Evolutionary conservation across 2,113 vertebrate species (phyloP).

Genomic region (Centropus bengalensis): DNA sequence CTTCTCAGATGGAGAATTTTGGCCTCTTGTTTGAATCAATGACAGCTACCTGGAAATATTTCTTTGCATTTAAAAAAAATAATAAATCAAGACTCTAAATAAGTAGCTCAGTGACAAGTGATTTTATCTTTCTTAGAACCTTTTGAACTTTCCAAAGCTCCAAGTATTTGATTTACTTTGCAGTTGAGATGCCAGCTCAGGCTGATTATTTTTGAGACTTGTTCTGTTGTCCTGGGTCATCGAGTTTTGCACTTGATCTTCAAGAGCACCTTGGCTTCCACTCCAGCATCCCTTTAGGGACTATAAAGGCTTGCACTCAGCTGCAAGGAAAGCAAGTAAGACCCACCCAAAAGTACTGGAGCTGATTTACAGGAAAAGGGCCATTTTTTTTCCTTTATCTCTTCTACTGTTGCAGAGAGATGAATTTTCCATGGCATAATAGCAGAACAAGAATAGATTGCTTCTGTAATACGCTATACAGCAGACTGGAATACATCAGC

Average conservation of each 20-base stretch:
- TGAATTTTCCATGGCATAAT: slow-evolving; percentile 62
- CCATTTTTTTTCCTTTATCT: slow-evolving; percentile 45
- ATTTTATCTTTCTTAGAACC: not conserved
- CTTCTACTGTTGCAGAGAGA: slow-evolving; percentile 42
- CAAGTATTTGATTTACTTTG: slow-evolving; percentile 19
- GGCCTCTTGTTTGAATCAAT: not conserved
- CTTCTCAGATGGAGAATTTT: not conserved
- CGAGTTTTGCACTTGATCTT: slow-evolving; percentile 13
- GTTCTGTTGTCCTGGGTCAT: not conserved
- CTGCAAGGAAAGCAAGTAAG: not conserved
- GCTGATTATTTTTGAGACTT: not conserved
- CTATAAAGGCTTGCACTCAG: not conserved
- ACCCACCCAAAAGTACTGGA: not conserved
- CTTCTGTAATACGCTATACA: slow-evolving; percentile 53
- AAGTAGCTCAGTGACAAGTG: not conserved
- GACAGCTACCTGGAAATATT: not conserved
- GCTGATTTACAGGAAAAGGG: slow-evolving; percentile 36
- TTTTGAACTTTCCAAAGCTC: slow-evolving; percentile 23
- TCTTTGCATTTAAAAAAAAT: not conserved
- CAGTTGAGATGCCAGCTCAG: not conserved
- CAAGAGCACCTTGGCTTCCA: slow-evolving; percentile 31
- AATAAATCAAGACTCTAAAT: not conserved
- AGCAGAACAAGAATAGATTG: slow-evolving; percentile 69
- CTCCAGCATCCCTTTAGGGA: not conserved
- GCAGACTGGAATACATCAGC: slow-evolving; percentile 46